A percentile compares a stretch with the other conserved stretches of the same genome.
Evolutionary conservation across 2,797 vertebrate species (phyloP).

Genomic region (Rachycentron canadum): DNA sequence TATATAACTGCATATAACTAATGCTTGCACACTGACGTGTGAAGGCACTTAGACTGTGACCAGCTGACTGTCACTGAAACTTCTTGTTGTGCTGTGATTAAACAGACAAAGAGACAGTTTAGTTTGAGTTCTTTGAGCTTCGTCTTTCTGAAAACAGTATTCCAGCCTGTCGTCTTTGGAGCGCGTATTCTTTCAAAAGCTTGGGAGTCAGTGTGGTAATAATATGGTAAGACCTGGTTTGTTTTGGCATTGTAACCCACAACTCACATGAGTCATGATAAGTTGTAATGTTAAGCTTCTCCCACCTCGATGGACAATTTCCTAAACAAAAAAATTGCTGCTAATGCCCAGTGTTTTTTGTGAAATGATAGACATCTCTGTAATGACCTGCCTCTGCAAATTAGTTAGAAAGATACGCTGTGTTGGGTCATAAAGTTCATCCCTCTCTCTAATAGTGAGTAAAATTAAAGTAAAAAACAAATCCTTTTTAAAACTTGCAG

Average conservation of each 20-base stretch:
- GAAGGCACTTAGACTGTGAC: too few relatives aligned
- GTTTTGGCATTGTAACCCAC: not conserved
- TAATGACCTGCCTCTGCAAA: slow-evolving; percentile 42
- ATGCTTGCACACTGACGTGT: too few relatives aligned
- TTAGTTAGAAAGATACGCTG: slow-evolving; percentile 50
- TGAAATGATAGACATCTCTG: slow-evolving; percentile 18
- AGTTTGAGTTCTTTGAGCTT: not conserved
- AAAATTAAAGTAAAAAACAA: slow-evolving; percentile 67
- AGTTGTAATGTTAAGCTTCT: slow-evolving; percentile 3
- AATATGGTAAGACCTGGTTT: not conserved
- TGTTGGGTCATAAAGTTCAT: slow-evolving; percentile 66
- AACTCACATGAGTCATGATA: not conserved
- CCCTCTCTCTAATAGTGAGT: slow-evolving; percentile 59
- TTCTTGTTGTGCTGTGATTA: too few relatives aligned
- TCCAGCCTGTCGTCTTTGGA: slow-evolving; percentile 16
- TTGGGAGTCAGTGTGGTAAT: not conserved
- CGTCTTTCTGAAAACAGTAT: not conserved
- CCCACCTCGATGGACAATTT: not conserved
- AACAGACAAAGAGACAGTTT: too few relatives aligned
- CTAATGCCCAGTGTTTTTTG: slow-evolving; percentile 30
- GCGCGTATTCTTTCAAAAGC: not conserved
- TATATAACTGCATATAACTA: too few relatives aligned
- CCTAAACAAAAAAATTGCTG: not conserved
- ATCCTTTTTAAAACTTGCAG: slow-evolving; percentile 42
- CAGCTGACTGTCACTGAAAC: too few relatives aligned